A percentile compares a stretch with the other conserved stretches of the same genome.
phyloP scores from a whole-genome alignment of 1,140 invertebrate species.

The Prorops nasuta region DNA sequence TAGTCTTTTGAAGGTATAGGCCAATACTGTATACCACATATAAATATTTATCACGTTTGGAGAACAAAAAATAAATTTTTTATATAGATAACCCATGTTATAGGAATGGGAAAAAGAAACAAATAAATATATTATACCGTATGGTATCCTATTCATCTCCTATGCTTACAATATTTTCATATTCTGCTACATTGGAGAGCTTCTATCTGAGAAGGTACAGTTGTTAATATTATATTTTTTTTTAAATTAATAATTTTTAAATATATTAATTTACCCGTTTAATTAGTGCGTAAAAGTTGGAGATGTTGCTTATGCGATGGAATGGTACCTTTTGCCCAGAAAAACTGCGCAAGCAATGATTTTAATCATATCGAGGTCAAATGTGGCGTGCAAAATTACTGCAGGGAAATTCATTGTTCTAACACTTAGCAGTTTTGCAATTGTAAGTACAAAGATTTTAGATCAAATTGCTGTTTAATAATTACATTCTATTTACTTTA shows the following conservation, averaged over 20 bases:
- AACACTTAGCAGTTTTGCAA: constrained; percentile 19
- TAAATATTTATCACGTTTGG: too few relatives aligned
- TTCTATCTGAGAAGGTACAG: constrained; percentile 25
- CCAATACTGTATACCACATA: too few relatives aligned
- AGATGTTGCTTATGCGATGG: constrained; percentile 18
- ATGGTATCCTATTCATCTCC: constrained; percentile 23
- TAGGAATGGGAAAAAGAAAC: constrained; percentile 27
- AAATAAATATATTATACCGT: constrained; percentile 20
- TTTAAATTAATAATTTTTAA: too few relatives aligned
- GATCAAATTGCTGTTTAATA: too few relatives aligned
- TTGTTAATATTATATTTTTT: constrained; percentile 1
- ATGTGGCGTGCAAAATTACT: constrained; percentile 25
- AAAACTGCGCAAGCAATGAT: constrained; percentile 21
- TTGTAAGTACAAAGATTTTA: too few relatives aligned
- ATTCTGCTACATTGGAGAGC: constrained; percentile 29
- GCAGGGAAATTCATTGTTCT: constrained; percentile 32
- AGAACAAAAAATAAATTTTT: neutral
- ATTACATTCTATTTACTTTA: neutral
- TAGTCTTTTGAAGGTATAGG: neutral
- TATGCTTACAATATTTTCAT: constrained; percentile 32
- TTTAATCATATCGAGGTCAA: constrained; percentile 26
- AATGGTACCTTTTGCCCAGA: constrained; percentile 30
- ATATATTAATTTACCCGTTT: neutral
- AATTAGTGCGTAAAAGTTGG: constrained; percentile 23
- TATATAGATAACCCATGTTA: constrained; percentile 2